Evolutionary conservation across 2,113 vertebrate species (phyloP), one percentile per base, ranked within the genome.

Genomic region (Cichladusa arquata): DNA sequence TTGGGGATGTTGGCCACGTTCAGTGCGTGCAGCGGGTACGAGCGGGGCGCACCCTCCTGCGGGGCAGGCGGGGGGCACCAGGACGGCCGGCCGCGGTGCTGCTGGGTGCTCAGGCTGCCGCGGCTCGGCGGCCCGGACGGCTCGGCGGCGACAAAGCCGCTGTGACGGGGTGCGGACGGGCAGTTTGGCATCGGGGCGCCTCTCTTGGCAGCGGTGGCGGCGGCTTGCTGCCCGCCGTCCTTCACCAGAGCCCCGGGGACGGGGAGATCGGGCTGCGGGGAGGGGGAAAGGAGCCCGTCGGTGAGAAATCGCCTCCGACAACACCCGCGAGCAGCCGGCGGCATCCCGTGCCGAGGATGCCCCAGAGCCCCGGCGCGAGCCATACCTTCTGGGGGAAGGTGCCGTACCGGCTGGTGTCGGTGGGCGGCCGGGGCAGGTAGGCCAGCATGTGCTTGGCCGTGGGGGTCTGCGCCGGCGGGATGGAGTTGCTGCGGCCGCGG

Each of bases 381-480:
- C 78, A 8, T 97, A 98, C 98, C 98, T 98, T 96, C 80, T 94
- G 92, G 19, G 96, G 91, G 88, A 98, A 97, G n/a, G 97, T 95
- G 86, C 95, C 92, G 14, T 97, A 97, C 22, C 38, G 81, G 77
- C 87, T 73, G 20, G 90, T 91, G 40, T 97, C 96, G 3, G 95
- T 74, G n/a, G 95, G 96, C 0, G 98, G 97, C 90, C 97, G 95
- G 3, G 98, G 98, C 64, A 98, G 96, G 89, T 98, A 98, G 1
- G 98, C 97, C 92, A 98, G 94, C 95, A 98, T 96, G 78, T 98
- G 98, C 96, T 98, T 98, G 29, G 98, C 98, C 0, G 95, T 97
- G 28, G 98, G 97, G 17, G 94, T 94, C 88, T 98, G 97, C 3
- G 86, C 95, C 1, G 86, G 97, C 0, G 98, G 98, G 29, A 98